Percentiles rank a stretch among this genome's conserved stretches.
phyloP scores from a whole-genome alignment of 2,888 invertebrate species.

The Acanthosepion lycidas region DNA sequence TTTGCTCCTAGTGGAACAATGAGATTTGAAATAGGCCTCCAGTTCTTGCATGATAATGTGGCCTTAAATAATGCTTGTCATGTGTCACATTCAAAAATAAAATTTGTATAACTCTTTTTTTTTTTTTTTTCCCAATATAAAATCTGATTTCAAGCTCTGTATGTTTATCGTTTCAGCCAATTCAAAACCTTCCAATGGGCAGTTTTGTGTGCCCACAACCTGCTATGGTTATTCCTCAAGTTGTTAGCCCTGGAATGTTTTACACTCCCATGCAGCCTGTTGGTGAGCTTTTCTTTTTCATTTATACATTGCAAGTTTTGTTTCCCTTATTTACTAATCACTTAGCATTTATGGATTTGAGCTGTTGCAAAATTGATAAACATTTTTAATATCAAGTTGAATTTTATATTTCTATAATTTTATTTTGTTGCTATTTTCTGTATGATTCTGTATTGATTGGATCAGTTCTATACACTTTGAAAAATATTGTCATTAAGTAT shows the following conservation, averaged over 20 bases:
- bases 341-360: background rate
- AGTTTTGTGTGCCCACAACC: constrained; percentile 49
- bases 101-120: too few relatives aligned
- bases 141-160: background rate
- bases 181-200: constrained; percentile 55
- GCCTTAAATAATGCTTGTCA: too few relatives aligned
- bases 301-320: background rate
- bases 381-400: background rate
- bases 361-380: constrained; percentile 44
- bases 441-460: too few relatives aligned
- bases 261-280: constrained; percentile 52
- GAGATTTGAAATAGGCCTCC: too few relatives aligned
- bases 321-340: background rate
- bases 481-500: too few relatives aligned
- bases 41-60: too few relatives aligned
- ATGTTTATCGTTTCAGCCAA: constrained; percentile 54
- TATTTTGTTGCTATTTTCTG: too few relatives aligned
- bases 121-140: too few relatives aligned
- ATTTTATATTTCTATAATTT: too few relatives aligned
- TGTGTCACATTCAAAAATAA: too few relatives aligned
- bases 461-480: too few relatives aligned
- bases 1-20: too few relatives aligned
- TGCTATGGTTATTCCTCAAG: constrained; percentile 49
- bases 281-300: constrained; percentile 42
- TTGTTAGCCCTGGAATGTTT: constrained; percentile 57